A percentile compares a stretch with the other conserved stretches of the same genome.
phyloP scores from a whole-genome alignment of 2,113 vertebrate species.

The Toxotes jaculatrix region DNA sequence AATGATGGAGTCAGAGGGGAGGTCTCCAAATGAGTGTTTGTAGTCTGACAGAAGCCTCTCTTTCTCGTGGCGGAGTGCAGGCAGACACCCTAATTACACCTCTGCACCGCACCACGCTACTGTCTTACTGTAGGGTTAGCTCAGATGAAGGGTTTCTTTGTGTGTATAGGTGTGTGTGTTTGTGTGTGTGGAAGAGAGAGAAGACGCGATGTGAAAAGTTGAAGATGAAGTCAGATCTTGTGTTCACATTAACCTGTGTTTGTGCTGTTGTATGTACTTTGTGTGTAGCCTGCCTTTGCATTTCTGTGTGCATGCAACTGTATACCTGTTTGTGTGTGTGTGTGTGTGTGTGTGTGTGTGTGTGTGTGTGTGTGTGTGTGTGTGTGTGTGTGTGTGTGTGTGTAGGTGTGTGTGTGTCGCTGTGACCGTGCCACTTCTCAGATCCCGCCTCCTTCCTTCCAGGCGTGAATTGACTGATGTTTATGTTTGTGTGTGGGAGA shows the following conservation, averaged over 20 bases:
- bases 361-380: not conserved
- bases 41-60: constrained; percentile 62
- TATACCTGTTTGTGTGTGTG: constrained; percentile 2
- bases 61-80: constrained; percentile 48
- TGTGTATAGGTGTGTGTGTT: constrained; percentile 31
- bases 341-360: not conserved
- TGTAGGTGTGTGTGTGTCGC: not conserved
- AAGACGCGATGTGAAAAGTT: not conserved
- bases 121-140: constrained; percentile 65
- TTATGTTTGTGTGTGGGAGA: not conserved
- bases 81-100: constrained; percentile 79
- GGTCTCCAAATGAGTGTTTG: constrained; percentile 68
- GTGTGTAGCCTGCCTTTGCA: constrained; percentile 26
- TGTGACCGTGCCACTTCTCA: constrained; percentile 33
- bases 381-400: not conserved
- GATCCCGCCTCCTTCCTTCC: constrained; percentile 30
- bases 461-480: constrained; percentile 4
- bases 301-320: not conserved
- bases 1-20: constrained; percentile 63
- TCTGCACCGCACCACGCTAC: constrained; percentile 60
- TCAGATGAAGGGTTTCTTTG: constrained; percentile 71
- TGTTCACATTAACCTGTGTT: constrained; percentile 20
- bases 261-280: not conserved
- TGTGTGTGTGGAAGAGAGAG: constrained; percentile 8
- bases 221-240: constrained; percentile 27